A percentile compares a stretch with the other conserved stretches of the same genome.
Conservation (phyloP, 2,888 invertebrate genomes). For the Pharmacophagus antenor region DNA sequence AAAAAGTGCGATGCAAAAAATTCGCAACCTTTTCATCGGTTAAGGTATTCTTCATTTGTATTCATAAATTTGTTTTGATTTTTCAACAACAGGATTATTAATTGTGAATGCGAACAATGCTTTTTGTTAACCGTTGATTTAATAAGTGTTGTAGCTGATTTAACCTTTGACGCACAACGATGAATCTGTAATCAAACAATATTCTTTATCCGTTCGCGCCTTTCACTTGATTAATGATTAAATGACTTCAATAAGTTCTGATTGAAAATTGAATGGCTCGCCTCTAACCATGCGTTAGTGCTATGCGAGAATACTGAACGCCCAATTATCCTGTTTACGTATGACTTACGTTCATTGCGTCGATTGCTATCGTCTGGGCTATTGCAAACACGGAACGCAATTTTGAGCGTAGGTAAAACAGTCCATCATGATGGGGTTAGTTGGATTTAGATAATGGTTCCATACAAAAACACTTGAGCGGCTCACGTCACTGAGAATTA, state of each 20-base stretch:
- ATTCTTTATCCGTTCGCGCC: constrained; percentile 40
- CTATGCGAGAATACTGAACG: constrained; percentile 50
- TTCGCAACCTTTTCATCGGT: constrained; percentile 1
- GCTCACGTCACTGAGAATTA: constrained; percentile 71
- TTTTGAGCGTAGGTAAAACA: constrained; percentile 38
- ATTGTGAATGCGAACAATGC: constrained; percentile 20
- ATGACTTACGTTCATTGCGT: constrained; percentile 44
- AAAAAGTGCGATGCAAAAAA: not conserved
- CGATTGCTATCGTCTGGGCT: constrained; percentile 37
- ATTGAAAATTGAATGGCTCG: constrained; percentile 38
- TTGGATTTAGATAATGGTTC: constrained; percentile 62
- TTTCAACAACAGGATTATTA: constrained; percentile 23
- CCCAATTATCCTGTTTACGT: constrained; percentile 67
- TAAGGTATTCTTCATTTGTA: constrained; percentile 2
- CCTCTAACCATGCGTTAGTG: constrained; percentile 34
- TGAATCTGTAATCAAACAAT: constrained; percentile 38
- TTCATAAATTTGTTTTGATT: constrained; percentile 13
- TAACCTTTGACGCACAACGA: constrained; percentile 33
- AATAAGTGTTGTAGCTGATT: constrained; percentile 23
- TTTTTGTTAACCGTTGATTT: constrained; percentile 27
- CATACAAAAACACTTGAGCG: constrained; percentile 72
- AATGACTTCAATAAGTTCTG: constrained; percentile 38
- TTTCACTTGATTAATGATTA: constrained; percentile 39
- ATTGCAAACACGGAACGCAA: constrained; percentile 37
- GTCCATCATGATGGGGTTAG: constrained; percentile 39